phyloP scores from a whole-genome alignment of 1,140 invertebrate genomes.

The Lepidurus couesii region DNA sequence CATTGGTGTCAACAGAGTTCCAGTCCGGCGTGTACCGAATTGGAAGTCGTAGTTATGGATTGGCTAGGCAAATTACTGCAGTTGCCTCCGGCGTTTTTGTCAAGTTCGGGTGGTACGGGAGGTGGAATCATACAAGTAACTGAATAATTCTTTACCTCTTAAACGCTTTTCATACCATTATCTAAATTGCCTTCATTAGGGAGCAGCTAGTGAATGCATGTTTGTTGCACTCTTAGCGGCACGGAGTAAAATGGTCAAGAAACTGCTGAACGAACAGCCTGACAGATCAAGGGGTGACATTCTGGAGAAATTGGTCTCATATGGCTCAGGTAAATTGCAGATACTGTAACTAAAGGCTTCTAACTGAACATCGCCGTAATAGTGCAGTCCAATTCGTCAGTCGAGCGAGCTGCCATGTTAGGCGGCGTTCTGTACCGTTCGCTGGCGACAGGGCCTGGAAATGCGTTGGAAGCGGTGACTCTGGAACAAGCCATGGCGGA shows the following conservation, averaged over 20 bases:
- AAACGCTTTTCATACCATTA: neutral
- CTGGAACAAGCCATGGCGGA: slow-evolving; percentile 73
- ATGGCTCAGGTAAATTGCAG: slow-evolving; percentile 58
- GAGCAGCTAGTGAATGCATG: slow-evolving; percentile 81
- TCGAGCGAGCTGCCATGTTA: slow-evolving; percentile 84
- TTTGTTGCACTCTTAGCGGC: slow-evolving; percentile 83
- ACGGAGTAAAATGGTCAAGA: slow-evolving; percentile 66
- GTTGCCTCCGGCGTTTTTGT: slow-evolving; percentile 78
- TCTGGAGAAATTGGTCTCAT: slow-evolving; percentile 79
- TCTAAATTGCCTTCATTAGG: slow-evolving; percentile 46
- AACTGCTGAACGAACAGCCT: slow-evolving; percentile 62
- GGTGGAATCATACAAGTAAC: slow-evolving; percentile 84
- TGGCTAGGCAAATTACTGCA: slow-evolving; percentile 58
- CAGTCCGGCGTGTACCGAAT: slow-evolving; percentile 92
- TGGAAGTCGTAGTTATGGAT: slow-evolving; percentile 86
- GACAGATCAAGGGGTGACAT: slow-evolving; percentile 77
- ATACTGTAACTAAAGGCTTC: neutral
- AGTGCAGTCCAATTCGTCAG: slow-evolving; percentile 83
- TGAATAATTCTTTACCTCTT: neutral
- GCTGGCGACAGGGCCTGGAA: slow-evolving; percentile 70
- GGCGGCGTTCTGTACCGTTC: slow-evolving; percentile 78
- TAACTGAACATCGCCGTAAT: neutral
- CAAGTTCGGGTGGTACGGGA: slow-evolving; percentile 70
- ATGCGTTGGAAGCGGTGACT: slow-evolving; percentile 70
- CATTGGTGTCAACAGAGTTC: slow-evolving; percentile 59